phyloP scores from a whole-genome alignment of 1,140 invertebrate genomes.

The Trichoplusia ni region DNA sequence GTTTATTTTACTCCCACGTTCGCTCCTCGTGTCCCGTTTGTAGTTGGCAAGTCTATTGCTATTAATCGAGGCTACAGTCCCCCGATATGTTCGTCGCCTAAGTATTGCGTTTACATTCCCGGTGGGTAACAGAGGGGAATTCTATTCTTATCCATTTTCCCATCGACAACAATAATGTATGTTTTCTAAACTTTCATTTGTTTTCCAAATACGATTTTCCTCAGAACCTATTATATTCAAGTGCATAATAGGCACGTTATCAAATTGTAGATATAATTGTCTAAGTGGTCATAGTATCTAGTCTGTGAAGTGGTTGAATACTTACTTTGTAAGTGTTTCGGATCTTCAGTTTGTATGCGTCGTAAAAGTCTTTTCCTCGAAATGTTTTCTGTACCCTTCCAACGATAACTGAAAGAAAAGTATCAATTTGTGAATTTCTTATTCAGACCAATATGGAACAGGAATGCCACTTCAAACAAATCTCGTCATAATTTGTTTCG shows the following conservation, averaged over 20 bases:
- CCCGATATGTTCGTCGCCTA: no score
- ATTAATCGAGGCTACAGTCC: no score
- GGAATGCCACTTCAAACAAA: neutral
- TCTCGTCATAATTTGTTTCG: neutral
- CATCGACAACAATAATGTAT: neutral
- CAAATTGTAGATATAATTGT: neutral
- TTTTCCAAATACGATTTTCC: neutral
- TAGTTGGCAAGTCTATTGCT: no score
- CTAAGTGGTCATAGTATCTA: neutral
- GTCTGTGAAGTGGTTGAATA: constrained; percentile 8
- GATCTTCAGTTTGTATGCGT: constrained; percentile 89
- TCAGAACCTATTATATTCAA: constrained; percentile 3
- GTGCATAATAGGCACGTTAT: constrained; percentile 3
- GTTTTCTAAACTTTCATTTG: constrained; percentile 15
- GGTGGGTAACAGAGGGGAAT: no score
- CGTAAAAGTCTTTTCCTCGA: constrained; percentile 75
- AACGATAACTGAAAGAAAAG: constrained; percentile 86
- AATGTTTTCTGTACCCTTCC: constrained; percentile 85
- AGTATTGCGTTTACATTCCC: no score
- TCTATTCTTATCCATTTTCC: no score
- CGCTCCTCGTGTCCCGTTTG: no score
- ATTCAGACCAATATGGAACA: no score
- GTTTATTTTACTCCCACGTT: no score
- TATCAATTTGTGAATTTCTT: neutral
- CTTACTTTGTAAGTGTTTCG: constrained; percentile 89